Percentiles rank a stretch among this genome's conserved stretches.
These are phyloP conservation scores for Anoplius nigerrimus DNA, from an alignment of 2,888 invertebrate species.

Conservation along the genomic window DNA sequence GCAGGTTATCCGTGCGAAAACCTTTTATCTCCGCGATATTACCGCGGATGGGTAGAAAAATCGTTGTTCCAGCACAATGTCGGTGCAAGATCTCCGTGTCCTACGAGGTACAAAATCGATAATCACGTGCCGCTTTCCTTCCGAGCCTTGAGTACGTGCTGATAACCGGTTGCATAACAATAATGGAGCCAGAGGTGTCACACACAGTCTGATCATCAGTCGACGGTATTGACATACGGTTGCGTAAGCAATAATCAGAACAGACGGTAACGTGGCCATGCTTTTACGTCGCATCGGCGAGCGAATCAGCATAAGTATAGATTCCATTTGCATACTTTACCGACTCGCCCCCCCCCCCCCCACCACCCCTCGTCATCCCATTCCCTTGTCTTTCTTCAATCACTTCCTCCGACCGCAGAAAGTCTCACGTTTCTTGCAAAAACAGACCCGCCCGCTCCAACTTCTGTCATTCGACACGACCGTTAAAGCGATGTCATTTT, in stretches of 20 bases:
- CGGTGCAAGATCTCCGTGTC: conserved; percentile 22
- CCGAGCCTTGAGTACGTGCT: neutral
- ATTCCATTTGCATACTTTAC: too few species aligned
- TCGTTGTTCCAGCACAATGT: neutral
- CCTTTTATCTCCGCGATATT: conserved; percentile 1
- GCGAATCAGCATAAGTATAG: too few species aligned
- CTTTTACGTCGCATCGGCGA: neutral
- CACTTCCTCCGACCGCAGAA: too few species aligned
- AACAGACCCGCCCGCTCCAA: too few species aligned
- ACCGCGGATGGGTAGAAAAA: neutral
- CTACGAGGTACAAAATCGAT: neutral
- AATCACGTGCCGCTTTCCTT: neutral
- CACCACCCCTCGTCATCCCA: too few species aligned
- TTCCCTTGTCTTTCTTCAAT: too few species aligned
- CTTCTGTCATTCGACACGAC: too few species aligned
- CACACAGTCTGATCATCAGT: neutral
- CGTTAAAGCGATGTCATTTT: too few species aligned
- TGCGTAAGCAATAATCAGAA: neutral
- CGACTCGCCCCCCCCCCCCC: too few species aligned
- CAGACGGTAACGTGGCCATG: neutral
- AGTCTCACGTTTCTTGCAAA: too few species aligned
- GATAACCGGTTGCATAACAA: neutral
- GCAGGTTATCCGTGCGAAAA: neutral
- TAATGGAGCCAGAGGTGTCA: neutral
- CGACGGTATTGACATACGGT: neutral